phyloP scores from a whole-genome alignment of 2,113 vertebrate genomes.

The Nothocercus julius region DNA sequence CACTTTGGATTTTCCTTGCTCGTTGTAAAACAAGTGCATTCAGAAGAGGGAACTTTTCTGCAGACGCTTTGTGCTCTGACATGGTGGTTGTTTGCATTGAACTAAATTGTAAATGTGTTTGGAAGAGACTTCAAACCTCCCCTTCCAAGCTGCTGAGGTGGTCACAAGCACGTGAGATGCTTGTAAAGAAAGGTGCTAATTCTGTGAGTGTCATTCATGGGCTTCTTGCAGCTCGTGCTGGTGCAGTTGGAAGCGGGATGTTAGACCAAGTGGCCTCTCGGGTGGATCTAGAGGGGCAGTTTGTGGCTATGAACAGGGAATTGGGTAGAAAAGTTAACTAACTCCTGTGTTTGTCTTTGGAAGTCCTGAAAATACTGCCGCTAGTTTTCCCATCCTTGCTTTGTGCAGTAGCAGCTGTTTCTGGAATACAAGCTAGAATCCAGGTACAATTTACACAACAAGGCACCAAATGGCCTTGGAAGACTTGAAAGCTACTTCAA shows the following conservation, averaged over 20 bases:
- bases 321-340: neutral
- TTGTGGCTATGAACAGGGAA: neutral
- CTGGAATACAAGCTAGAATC: accelerated
- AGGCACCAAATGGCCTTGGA: neutral
- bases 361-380: no score
- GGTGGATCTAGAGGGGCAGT: neutral
- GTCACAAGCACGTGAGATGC: neutral
- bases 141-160: neutral
- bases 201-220: neutral
- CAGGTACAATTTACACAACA: accelerated
- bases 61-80: neutral
- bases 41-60: neutral
- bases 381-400: neutral
- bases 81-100: neutral
- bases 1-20: neutral
- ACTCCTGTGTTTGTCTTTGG: no score
- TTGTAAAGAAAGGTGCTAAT: neutral
- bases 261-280: neutral
- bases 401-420: neutral
- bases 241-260: neutral
- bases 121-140: neutral
- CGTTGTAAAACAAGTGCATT: neutral
- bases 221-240: neutral
- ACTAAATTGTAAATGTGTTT: neutral
- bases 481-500: neutral